Evolutionary conservation across 2,113 vertebrate species (phyloP), one percentile per base, ranked within the genome.

Genomic region (Dicerorhinus sumatrensis): DNA sequence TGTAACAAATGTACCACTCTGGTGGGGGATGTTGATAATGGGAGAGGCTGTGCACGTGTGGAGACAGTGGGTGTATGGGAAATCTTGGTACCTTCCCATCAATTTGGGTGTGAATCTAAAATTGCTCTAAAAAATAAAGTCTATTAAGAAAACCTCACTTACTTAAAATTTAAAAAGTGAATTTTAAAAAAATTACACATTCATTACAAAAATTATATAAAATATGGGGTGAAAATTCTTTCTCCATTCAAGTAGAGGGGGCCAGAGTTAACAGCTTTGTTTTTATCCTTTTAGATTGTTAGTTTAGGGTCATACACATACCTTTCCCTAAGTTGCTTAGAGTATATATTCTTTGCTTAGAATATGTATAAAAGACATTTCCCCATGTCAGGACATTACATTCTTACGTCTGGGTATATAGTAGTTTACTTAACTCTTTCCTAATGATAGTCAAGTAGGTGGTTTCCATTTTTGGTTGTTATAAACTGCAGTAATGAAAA

Each of bases 221-320:
- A 85, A 17, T 75, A n/a, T 81, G 36, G 73, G 89, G 81, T 88
- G 46, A 79, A 96, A 88, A 84, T 62, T 77, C 27, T 93, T 93
- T 88, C 54, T 82, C 21, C 39, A 60, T 31, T 82, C 36, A 94
- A 85, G 60, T 67, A 27, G 33, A n/a, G 31, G 60, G 76, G 42
- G 25, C 36, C 18, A 76, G 51, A 63, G 65, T 65, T 93, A 88
- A 60, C 58, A 76, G 60, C 54, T 94, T 88, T 72, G 39, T 72
- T 97, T 91, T 82, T 73, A 96, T 85, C 54, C 33, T 82, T 81
- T 65, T 60, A 60, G 72, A n/a, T 27, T 65, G 46, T 79, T 81
- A 33, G 33, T 9, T 1, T 10, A 93, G 36, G 36, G 42, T 95
- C 73, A 81, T 11, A n/a, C 42, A 93, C 2, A 17, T 67, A 56